These are phyloP conservation scores for Papilio machaon DNA, from an alignment of 1,140 invertebrate genomes.

Conservation along the genomic window DNA sequence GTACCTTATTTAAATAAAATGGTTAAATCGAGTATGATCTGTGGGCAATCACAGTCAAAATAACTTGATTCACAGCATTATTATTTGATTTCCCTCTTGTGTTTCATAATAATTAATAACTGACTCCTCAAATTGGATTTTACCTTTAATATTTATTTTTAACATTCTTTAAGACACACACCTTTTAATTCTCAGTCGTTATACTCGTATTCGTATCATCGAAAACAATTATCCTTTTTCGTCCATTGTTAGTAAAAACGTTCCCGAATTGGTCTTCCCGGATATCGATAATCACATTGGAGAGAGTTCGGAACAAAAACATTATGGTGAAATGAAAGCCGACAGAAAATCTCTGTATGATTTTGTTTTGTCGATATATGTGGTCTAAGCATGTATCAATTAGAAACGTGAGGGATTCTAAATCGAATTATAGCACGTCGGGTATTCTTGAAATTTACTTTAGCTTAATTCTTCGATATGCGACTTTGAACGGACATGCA, in stretches of 20 bases:
- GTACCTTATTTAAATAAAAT: too few species aligned
- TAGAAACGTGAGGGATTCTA: slow-evolving; percentile 34
- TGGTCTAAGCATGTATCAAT: slow-evolving; percentile 38
- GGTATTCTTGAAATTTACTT: slow-evolving; percentile 32
- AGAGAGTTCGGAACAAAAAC: slow-evolving; percentile 54
- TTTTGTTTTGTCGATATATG: slow-evolving; percentile 40
- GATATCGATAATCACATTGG: slow-evolving; percentile 73
- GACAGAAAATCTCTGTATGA: slow-evolving; percentile 53
- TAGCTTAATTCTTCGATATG: slow-evolving; percentile 23
- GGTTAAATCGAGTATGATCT: background rate
- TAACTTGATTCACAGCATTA: background rate
- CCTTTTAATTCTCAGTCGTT: slow-evolving; percentile 59
- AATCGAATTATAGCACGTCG: slow-evolving; percentile 5
- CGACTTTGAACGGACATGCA: background rate
- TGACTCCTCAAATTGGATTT: background rate
- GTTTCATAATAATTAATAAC: slow-evolving; percentile 1
- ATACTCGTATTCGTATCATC: slow-evolving; percentile 67
- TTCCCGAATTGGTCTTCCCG: slow-evolving; percentile 70
- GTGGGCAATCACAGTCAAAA: background rate
- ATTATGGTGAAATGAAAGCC: slow-evolving; percentile 44
- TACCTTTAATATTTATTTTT: background rate
- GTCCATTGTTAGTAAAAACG: slow-evolving; percentile 62
- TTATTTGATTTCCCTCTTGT: background rate
- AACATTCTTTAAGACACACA: slow-evolving; percentile 25
- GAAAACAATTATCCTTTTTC: slow-evolving; percentile 75